Evolutionary conservation across 2,797 vertebrate genomes (phyloP), one percentile per base, ranked within the genome.

Genomic region (Clarias laeviceps): DNA sequence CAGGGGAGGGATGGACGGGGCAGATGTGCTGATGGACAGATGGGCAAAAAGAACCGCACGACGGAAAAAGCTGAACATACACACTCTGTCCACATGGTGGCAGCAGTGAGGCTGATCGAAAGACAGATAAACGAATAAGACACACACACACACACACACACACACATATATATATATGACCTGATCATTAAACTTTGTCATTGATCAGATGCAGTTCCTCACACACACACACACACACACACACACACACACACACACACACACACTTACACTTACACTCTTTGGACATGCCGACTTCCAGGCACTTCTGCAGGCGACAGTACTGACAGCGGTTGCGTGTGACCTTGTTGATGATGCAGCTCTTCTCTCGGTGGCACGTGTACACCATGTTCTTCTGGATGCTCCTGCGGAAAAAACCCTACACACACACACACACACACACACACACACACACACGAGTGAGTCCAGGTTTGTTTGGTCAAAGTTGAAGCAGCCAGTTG

Each of bases 341-440:
- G 91, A 97, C 96, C 92, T 97, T 97, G 94, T 97, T 97, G 93
- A 97, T 96, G 92, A 96, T 93, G 92, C 96, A 97, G 93, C 94
- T 96, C 93, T 97, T 97, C 91, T 97, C 96, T 61, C 96, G 90
- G 92, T 97, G 96, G 88, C 96, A 97, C 1, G 96, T 97, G 91
- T 97, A 97, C 87, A 97, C 95, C 96, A 97, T 97, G 93, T 96
- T 97, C 93, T 97, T 97, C 95, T 97, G 96, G 90, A 97, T 97
- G 88, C 96, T 97, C 86, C 96, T 94, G 73, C 96, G 93, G 94
- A 97, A 97, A 92, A 97, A 97, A 32, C 96, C 96, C 96, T 97
- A 91, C 80, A 82, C 37, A 86, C 80, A 80, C 27, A 64, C 32
- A 83, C 61, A 79, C 82, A 82, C 72, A 61, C 20, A 62, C 1